phyloP scores from a whole-genome alignment of 2,888 invertebrate genomes.

The Napeogenes sylphis region DNA sequence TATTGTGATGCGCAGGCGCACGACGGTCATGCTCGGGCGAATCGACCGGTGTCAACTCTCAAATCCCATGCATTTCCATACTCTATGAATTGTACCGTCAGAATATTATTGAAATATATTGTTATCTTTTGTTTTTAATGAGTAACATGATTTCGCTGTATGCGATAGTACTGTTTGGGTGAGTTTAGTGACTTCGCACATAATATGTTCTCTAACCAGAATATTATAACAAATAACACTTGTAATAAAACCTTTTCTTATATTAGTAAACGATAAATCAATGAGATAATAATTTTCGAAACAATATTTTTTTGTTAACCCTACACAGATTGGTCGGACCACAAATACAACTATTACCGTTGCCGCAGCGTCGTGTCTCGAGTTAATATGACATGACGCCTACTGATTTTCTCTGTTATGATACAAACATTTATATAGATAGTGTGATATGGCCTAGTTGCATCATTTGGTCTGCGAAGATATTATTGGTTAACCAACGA shows the following conservation, averaged over 20 bases:
- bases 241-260: too few relatives aligned
- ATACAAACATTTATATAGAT: conserved; percentile 10
- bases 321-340: conserved; percentile 25
- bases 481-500: too few relatives aligned
- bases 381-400: conserved; percentile 29
- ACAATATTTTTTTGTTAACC: conserved; percentile 19
- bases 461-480: too few relatives aligned
- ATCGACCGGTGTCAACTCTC: conserved; percentile 18
- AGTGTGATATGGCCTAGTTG: too few relatives aligned
- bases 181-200: conserved; percentile 1
- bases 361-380: conserved; percentile 28
- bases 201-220: not conserved
- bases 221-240: conserved; percentile 3
- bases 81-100: conserved; percentile 14
- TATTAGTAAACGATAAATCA: too few relatives aligned
- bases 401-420: conserved; percentile 28
- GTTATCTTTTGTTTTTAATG: too few relatives aligned
- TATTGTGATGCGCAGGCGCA: conserved; percentile 32
- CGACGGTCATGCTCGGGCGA: conserved; percentile 43
- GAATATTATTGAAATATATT: not conserved
- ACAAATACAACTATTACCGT: conserved; percentile 30
- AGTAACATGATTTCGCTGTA: too few relatives aligned
- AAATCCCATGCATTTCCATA: conserved; percentile 18
- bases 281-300: not conserved
- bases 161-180: too few relatives aligned